phyloP scores from a whole-genome alignment of 2,113 vertebrate genomes.

The Jacana jacana region DNA sequence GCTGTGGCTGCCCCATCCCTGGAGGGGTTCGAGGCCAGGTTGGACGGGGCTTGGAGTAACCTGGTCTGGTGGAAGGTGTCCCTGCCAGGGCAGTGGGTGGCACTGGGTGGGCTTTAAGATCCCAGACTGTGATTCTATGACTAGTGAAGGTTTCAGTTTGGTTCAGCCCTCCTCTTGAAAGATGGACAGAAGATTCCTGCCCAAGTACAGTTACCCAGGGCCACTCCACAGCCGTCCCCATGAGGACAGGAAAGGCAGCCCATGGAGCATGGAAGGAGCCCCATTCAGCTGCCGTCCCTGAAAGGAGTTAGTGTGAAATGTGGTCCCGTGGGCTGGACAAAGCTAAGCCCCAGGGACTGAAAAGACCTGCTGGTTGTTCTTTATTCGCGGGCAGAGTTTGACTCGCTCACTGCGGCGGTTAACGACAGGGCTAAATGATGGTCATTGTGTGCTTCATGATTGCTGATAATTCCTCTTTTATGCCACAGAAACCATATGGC shows the following conservation, averaged over 20 bases:
- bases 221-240: rapidly evolving
- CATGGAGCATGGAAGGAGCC: rapidly evolving
- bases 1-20: too few species aligned
- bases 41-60: too few species aligned
- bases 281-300: rapidly evolving
- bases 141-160: rapidly evolving
- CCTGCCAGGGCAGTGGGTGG: neutral
- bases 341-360: neutral
- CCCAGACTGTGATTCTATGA: neutral
- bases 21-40: too few species aligned
- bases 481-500: neutral
- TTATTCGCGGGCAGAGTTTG: neutral
- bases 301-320: neutral
- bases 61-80: neutral
- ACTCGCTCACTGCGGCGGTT: neutral
- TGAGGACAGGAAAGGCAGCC: neutral
- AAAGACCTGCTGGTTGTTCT: neutral
- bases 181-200: neutral
- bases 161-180: neutral
- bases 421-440: neutral
- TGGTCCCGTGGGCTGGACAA: neutral
- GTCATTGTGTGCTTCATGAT: neutral
- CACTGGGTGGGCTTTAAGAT: neutral
- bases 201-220: rapidly evolving
- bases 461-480: neutral